Evolutionary conservation across 2,113 vertebrate genomes (phyloP), one percentile per base, ranked within the genome.

Genomic region (Oncorhynchus kisutch): DNA sequence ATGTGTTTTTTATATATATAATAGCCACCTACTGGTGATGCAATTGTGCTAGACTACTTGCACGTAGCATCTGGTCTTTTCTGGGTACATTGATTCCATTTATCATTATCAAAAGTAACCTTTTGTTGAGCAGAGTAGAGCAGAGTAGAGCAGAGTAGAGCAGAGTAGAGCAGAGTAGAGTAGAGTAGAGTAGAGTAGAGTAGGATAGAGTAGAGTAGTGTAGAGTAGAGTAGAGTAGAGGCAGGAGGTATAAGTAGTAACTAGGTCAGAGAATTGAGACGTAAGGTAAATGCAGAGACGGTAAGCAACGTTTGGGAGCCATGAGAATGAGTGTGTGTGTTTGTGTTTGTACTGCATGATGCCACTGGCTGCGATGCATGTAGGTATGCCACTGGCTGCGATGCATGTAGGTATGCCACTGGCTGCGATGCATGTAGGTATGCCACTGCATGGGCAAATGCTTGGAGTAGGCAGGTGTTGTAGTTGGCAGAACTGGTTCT

Each of bases 251-350:
- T 48, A 84, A 82, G 82, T 86, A 87, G 84, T 39, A 87, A 88
- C 79, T 88, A 87, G 86, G 86, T 86, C 88, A 86, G 60, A 84
- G 71, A 84, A 84, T 67, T 70, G 78, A 79, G 80, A 88, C 67
- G 25, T 6, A 69, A 77, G 81, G 78, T 79, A n/a, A 76, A 84
- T 78, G 78, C 51, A 54, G 67, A 68, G 71, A 18, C 74, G 73
- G 79, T n/a, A 11, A 9, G 5, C 20, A 20, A 75, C 62, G 22
- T 81, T 57, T 75, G 77, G 8, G 12, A 54, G 51, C 13, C 51
- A 14, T 18, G 51, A 54, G 14, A 54, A 18, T 16, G 16, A 18
- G 51, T 67, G 75, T 82, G 27, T 71, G 25, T 75, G 3, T 71
- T 34, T 45, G 60, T 73, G 31, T 74, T 27, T 67, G 22, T n/a